Evolutionary conservation across 2,888 invertebrate species (phyloP), one percentile per base, ranked within the genome.

Genomic region (Drymonia ruficornis): DNA sequence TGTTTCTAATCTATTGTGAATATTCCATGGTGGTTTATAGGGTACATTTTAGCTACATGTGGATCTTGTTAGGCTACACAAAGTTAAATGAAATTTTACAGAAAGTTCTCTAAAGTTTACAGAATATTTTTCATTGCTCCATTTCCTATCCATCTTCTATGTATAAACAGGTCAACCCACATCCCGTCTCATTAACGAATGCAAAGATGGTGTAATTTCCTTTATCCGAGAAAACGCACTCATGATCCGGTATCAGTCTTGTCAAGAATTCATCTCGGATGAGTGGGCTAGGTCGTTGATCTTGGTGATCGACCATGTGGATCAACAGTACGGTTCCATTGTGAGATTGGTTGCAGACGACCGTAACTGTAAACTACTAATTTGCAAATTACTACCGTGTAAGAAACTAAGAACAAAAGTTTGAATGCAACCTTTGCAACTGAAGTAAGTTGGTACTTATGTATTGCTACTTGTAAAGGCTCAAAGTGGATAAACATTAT

Each of bases 1-100:
- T 60, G 56, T 53, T 34, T 60, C 57, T 63, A 66, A 60, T 66
- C 55, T 50, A 16, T 16, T 31, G 11, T 31, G 31, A 31, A 11
- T 0, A 31, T 31, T 31, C 12, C 11, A 31, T 31, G 31, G 31
- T 31, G 11, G 1, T 11, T 11, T 31, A 12, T 31, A 9, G 11
- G 31, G 31, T 31, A 2, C 7, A 4, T 23, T 23, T 23, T 23
- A 23, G n/a, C n/a, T 23, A 23, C 7, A 23, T 23, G 23, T 23
- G 23, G n/a, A n/a, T n/a, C n/a, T n/a, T 23, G 23, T 23, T 23
- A 0, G 23, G 23, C 7, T 23, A 23, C 23, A 1, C 23, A 6
- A 23, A 23, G 3, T 23, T 4, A 23, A 23, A 23, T 23, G 11
- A 31, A 11, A 31, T 31, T 31, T 28, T n/a, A 13, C 16, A 42